These are phyloP conservation scores for Parotocinclus haroldoi DNA, from an alignment of 2,797 vertebrate species.

Conservation along the genomic window DNA sequence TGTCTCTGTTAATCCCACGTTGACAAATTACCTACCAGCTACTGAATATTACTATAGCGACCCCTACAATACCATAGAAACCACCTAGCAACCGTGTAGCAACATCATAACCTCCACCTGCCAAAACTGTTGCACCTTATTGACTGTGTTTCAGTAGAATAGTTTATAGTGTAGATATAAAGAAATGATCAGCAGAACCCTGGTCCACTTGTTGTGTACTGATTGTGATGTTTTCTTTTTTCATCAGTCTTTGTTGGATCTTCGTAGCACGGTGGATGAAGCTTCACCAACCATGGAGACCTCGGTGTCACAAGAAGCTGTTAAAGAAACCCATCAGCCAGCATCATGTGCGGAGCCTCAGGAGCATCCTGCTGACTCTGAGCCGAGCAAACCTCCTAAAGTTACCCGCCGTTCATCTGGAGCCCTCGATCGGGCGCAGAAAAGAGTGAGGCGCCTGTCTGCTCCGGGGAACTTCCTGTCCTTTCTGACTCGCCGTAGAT, in stretches of 20 bases:
- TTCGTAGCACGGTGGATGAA: conserved; percentile 32
- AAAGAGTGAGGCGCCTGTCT: conserved; percentile 48
- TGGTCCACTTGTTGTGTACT: not conserved
- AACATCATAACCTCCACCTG: too few species aligned
- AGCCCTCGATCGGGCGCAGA: conserved; percentile 43
- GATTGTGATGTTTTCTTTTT: conserved; percentile 12
- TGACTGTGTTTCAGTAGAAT: too few species aligned
- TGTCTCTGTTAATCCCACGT: too few species aligned
- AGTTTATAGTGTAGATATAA: too few species aligned
- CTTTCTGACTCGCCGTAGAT: conserved; percentile 48
- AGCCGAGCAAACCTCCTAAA: conserved; percentile 4
- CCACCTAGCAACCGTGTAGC: too few species aligned
- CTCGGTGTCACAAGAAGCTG: conserved; percentile 12
- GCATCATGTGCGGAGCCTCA: conserved; percentile 5
- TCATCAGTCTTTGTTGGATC: conserved; percentile 43
- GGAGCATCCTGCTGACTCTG: conserved; percentile 4
- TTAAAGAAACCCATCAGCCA: conserved; percentile 11
- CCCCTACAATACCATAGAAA: too few species aligned
- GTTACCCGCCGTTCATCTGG: conserved; percentile 44
- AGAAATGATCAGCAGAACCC: too few species aligned
- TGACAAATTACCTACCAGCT: too few species aligned
- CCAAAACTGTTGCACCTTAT: too few species aligned
- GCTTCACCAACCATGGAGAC: not conserved
- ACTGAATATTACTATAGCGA: too few species aligned
- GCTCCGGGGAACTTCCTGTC: conserved; percentile 49